Base-by-base conservation (phyloP, 2,888 invertebrate species). In the Stomorhina lunata region DNA sequence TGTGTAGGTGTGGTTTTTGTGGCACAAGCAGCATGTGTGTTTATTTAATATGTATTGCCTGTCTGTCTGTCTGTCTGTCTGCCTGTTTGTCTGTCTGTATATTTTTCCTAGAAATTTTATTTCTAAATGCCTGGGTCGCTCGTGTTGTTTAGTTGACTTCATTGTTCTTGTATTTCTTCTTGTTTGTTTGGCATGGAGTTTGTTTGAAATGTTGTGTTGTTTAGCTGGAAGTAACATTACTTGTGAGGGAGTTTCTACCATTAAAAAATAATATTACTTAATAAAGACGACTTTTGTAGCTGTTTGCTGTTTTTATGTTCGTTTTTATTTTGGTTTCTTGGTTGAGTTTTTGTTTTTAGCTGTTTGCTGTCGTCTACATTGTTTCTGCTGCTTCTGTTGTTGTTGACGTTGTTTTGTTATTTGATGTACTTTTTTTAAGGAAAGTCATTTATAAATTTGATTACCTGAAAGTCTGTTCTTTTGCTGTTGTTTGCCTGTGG, bases 371-470 rank as follows among this genome's bases (percentile, higher is more conserved):
- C 22, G 59, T 75, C 45, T 57, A 72, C 63, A 40, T 63, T 37
- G 76, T 69, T 59, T 48, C 48, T 20, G 73, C 25, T 20, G 32
- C 43, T 17, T 1, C 45, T 7, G 43, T 25, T 32, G 7, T 57
- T 27, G 34, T 43, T 10, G 12, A 50, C 20, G 61, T 43, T 50
- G 15, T 71, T 45, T 63, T 65, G 20, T 63, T 48, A 25, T 45
- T 72, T 80, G 40, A 81, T 59, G 77, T 77, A 71, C 53, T 57
- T 80, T 80, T 53, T 66, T 81, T 81, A 81, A 66, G 72, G 77
- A 77, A 81, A 81, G 81, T 81, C 81, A 81, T 77, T 66, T 72
- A 71, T 68, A 66, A 77, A 72, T 81, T 81, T 81, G 81, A 81
- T 81, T 81, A 77, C 81, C 77, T 81, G 55, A 34, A 65, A 78